These are phyloP conservation scores for Oreortyx pictus DNA, from an alignment of 2,797 vertebrate genomes.

Conservation along the genomic window DNA sequence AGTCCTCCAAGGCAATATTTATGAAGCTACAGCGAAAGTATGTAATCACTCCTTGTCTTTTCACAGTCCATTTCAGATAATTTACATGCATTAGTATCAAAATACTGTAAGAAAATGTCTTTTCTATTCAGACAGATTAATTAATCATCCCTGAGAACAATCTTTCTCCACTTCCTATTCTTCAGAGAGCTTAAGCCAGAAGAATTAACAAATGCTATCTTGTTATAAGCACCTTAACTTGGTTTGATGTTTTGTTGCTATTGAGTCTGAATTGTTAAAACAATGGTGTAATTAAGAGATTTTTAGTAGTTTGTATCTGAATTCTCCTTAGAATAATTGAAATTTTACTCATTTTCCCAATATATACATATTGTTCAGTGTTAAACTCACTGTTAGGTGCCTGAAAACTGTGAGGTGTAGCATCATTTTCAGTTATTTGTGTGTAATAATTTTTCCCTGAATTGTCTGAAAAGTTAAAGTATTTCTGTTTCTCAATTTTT, in stretches of 20 bases:
- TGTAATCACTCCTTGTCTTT: slow-evolving; percentile 15
- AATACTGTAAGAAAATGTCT: slow-evolving; percentile 27
- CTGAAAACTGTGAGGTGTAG: not conserved
- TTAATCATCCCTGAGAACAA: not conserved
- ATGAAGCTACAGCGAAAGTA: not conserved
- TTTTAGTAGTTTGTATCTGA: not conserved
- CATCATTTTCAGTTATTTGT: not conserved
- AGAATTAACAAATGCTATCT: not conserved
- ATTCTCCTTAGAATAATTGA: not conserved
- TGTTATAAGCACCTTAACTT: not conserved
- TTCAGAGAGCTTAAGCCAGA: not conserved
- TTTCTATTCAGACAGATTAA: slow-evolving; percentile 15
- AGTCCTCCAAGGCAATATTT: not conserved
- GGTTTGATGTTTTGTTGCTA: not conserved
- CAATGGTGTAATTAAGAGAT: not conserved
- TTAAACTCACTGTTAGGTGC: not conserved
- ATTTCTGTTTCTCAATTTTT: not conserved
- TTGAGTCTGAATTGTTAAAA: not conserved
- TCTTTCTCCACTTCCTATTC: not conserved
- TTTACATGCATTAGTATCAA: not conserved
- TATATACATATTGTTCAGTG: not conserved
- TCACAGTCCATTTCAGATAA: slow-evolving; percentile 23
- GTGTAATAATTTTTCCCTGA: not conserved
- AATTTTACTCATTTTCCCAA: not conserved
- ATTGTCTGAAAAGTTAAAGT: not conserved